Conservation (phyloP, 2,113 vertebrate species). For the Gorilla gorilla region DNA sequence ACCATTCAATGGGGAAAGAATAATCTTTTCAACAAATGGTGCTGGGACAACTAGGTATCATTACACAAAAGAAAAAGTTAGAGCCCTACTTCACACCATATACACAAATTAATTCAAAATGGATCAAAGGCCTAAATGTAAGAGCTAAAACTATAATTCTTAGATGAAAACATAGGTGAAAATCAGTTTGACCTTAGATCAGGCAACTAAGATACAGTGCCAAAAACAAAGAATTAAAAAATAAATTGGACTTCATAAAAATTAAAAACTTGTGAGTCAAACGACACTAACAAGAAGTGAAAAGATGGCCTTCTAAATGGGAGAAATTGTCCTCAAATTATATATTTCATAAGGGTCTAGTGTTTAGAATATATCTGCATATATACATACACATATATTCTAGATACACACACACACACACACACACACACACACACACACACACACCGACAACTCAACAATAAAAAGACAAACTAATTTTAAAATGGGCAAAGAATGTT, state of each 20-base stretch:
- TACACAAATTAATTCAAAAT: conserved; percentile 8
- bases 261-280: neutral
- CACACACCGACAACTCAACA: neutral
- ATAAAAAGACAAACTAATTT: neutral
- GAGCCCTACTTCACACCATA: neutral
- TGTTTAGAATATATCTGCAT: neutral
- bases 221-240: neutral
- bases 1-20: neutral
- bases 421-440: too few species aligned
- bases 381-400: too few species aligned
- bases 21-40: neutral
- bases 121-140: neutral
- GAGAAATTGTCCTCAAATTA: neutral
- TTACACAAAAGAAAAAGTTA: neutral
- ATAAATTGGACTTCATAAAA: neutral
- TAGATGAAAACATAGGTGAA: neutral
- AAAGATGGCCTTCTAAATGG: neutral
- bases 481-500: neutral
- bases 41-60: neutral
- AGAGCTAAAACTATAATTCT: neutral
- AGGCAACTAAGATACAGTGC: neutral
- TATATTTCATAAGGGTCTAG: neutral
- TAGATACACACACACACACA: too few species aligned
- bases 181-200: neutral
- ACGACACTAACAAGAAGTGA: neutral